Conservation (phyloP, 2,797 vertebrate species). For the Philypnodon macrostomus region DNA sequence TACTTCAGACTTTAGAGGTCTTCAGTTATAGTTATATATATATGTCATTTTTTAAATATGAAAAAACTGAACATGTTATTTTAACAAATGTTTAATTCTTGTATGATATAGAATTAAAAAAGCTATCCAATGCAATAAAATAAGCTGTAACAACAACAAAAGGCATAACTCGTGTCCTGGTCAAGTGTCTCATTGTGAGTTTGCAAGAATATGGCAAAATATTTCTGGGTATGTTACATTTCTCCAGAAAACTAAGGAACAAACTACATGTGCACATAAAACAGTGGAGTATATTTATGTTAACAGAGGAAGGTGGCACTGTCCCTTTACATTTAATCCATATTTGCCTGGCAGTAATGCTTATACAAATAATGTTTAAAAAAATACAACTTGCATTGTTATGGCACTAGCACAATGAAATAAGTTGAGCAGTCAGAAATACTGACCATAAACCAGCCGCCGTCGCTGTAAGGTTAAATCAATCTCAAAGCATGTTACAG, state of each 20-base stretch:
- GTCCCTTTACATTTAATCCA: conserved; percentile 18
- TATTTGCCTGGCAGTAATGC: conserved; percentile 36
- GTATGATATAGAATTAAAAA: conserved; percentile 52
- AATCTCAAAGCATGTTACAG: conserved; percentile 8
- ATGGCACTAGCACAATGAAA: conserved; percentile 22
- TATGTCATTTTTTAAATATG: not conserved
- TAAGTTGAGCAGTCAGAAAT: conserved; percentile 19
- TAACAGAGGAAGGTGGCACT: conserved; percentile 26
- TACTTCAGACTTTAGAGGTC: not conserved
- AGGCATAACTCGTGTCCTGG: conserved; percentile 14
- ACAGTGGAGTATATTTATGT: conserved; percentile 3
- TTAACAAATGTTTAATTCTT: conserved; percentile 50
- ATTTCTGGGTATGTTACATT: not conserved
- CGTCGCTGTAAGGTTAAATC: too few relatives aligned
- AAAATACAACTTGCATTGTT: conserved; percentile 48
- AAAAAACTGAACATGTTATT: conserved; percentile 17
- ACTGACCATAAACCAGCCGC: too few relatives aligned
- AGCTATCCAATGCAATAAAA: conserved; percentile 46
- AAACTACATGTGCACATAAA: not conserved
- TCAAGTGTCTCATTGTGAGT: not conserved
- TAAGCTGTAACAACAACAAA: conserved; percentile 23
- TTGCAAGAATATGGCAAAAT: not conserved
- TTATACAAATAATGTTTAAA: conserved; percentile 25
- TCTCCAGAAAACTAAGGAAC: not conserved
- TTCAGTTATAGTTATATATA: too few relatives aligned